A percentile compares a stretch with the other conserved stretches of the same genome.
Evolutionary conservation across 2,113 vertebrate genomes (phyloP).

Genomic region (Hydrochoerus hydrochaeris): DNA sequence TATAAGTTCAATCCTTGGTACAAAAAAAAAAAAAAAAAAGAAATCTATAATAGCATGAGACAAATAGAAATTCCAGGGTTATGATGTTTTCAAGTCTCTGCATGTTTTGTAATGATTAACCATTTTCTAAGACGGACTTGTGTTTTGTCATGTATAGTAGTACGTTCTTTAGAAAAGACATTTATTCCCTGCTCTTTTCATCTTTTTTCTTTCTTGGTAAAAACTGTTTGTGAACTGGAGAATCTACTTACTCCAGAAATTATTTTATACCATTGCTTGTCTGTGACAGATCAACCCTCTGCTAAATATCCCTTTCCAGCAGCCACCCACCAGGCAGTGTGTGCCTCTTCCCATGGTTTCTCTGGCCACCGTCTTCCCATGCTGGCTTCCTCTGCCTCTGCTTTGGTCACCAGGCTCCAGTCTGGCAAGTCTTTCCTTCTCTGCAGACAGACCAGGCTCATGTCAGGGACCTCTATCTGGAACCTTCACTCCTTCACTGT

Average conservation of each 20-base stretch:
- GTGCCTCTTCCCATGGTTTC: not conserved
- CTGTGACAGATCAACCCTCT: not conserved
- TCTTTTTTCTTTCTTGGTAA: conserved; percentile 1
- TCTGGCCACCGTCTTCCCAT: not conserved
- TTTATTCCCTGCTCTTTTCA: not conserved
- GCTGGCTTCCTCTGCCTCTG: not conserved
- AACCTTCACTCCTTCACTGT: not conserved
- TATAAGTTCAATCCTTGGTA: too few relatives aligned
- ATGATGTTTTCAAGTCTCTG: not conserved
- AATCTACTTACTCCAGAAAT: conserved; percentile 11
- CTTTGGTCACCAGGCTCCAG: not conserved
- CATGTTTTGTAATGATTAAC: not conserved
- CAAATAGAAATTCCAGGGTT: not conserved
- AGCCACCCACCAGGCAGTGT: not conserved
- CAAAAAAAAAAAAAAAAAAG: too few relatives aligned
- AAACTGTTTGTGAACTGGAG: not conserved
- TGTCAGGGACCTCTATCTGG: not conserved
- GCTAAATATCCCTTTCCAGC: not conserved
- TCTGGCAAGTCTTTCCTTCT: not conserved
- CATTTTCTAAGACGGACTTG: not conserved
- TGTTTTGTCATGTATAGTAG: not conserved
- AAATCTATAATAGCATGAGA: not conserved
- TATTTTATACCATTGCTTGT: not conserved
- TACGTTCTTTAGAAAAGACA: not conserved
- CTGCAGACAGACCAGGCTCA: not conserved